phyloP scores from a whole-genome alignment of 2,797 vertebrate species.

The Urophycis tenuis region DNA sequence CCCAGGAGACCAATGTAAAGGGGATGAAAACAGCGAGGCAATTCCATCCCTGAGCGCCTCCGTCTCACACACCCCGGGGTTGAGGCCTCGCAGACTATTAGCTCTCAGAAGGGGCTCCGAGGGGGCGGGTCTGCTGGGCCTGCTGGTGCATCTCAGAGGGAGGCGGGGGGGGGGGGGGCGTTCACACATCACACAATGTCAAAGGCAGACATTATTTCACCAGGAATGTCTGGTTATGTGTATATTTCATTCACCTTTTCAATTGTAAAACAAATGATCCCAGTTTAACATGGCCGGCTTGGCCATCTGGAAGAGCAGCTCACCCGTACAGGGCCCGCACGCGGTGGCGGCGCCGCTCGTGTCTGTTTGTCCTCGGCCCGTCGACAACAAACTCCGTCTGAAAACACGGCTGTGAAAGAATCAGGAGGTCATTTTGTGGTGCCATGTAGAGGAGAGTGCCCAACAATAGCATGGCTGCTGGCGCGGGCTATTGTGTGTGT shows the following conservation, averaged over 20 bases:
- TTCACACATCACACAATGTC: not conserved
- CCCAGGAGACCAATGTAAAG: conserved; percentile 65
- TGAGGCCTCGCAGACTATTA: conserved; percentile 33
- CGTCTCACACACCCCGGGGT: conserved; percentile 47
- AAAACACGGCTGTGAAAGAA: not conserved
- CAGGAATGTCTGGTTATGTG: not conserved
- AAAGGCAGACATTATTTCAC: conserved; percentile 1
- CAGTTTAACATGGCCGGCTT: not conserved
- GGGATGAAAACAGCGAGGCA: conserved; percentile 66
- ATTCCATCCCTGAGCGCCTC: conserved; percentile 65
- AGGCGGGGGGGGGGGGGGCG: conserved; percentile 30
- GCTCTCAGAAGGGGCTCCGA: conserved; percentile 5
- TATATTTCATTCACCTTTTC: not conserved
- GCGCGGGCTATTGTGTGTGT: not conserved
- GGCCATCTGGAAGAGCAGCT: too few relatives aligned
- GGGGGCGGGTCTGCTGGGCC: conserved; percentile 26
- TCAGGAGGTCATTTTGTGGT: not conserved
- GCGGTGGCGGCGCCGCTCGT: conserved; percentile 4
- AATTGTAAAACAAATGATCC: not conserved
- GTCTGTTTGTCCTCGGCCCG: conserved; percentile 9
- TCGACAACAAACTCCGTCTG: not conserved
- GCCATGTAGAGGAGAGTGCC: not conserved
- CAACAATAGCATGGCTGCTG: not conserved
- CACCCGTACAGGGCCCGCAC: not conserved
- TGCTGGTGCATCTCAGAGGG: conserved; percentile 35